Conservation (phyloP, 2,888 invertebrate species). For the Calameuta pallipes region DNA sequence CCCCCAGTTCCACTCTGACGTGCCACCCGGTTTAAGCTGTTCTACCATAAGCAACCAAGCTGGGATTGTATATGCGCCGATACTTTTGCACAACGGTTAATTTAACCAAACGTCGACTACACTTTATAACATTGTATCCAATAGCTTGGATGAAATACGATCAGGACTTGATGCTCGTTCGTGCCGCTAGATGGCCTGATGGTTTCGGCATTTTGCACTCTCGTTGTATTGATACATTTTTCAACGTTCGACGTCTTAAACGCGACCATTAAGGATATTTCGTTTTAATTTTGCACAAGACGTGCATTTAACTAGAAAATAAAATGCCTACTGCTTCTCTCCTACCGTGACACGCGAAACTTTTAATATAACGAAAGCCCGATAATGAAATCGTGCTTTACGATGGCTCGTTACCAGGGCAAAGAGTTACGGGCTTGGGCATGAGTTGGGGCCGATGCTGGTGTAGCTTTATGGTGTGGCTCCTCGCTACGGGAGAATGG, state of each 20-base stretch:
- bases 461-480: conserved; percentile 1
- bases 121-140: not conserved
- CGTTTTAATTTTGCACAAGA: not conserved
- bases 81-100: conserved; percentile 9
- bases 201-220: not conserved
- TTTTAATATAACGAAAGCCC: conserved; percentile 47
- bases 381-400: conserved; percentile 65
- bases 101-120: not conserved
- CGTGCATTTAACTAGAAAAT: not conserved
- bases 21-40: conserved; percentile 1
- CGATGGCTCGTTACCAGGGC: conserved; percentile 62
- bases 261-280: no score
- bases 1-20: conserved; percentile 14
- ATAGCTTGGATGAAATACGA: not conserved
- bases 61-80: not conserved
- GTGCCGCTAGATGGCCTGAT: not conserved
- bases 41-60: not conserved
- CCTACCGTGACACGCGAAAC: conserved; percentile 34
- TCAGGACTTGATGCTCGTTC: not conserved
- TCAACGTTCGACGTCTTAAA: not conserved
- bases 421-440: conserved; percentile 56
- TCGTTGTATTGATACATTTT: not conserved
- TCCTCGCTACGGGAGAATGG: conserved; percentile 10
- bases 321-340: not conserved
- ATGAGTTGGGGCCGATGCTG: conserved; percentile 30